A percentile compares a stretch with the other conserved stretches of the same genome.
These are phyloP conservation scores for Sebastes iracundus DNA, from an alignment of 2,797 vertebrate genomes.

Conservation along the genomic window DNA sequence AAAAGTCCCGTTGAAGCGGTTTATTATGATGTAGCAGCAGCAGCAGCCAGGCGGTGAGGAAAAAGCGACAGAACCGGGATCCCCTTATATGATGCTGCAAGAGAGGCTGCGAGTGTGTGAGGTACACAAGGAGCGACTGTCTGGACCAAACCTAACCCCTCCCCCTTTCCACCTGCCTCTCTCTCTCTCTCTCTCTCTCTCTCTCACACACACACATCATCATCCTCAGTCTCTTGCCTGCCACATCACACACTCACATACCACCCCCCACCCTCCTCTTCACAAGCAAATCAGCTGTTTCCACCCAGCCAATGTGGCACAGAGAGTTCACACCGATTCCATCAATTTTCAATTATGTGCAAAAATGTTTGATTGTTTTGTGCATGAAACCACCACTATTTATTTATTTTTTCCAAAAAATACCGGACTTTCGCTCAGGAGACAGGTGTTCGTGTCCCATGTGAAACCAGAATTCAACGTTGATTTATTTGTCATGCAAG, in stretches of 20 bases:
- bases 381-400: background rate
- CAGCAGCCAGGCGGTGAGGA: slow-evolving; percentile 9
- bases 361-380: slow-evolving; percentile 22
- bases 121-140: slow-evolving; percentile 76
- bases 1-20: slow-evolving; percentile 1
- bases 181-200: slow-evolving; percentile 21
- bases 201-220: slow-evolving; percentile 8
- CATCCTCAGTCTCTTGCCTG: slow-evolving; percentile 15
- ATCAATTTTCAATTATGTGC: slow-evolving; percentile 6
- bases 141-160: slow-evolving; percentile 79
- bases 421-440: too few relatives aligned
- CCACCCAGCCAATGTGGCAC: slow-evolving; percentile 17
- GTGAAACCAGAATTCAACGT: too few relatives aligned
- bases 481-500: too few relatives aligned
- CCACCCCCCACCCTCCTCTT: background rate
- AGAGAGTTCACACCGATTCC: slow-evolving; percentile 12
- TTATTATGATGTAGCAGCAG: background rate
- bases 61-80: slow-evolving; percentile 30
- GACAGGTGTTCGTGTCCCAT: too few relatives aligned
- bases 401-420: too few relatives aligned
- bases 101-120: slow-evolving; percentile 72
- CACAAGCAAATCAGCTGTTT: slow-evolving; percentile 16
- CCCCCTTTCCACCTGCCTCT: slow-evolving; percentile 71
- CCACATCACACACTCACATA: slow-evolving; percentile 31
- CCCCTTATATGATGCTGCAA: slow-evolving; percentile 17